These are phyloP conservation scores for Edolisoma coerulescens DNA, from an alignment of 2,113 vertebrate genomes.

Conservation along the genomic window DNA sequence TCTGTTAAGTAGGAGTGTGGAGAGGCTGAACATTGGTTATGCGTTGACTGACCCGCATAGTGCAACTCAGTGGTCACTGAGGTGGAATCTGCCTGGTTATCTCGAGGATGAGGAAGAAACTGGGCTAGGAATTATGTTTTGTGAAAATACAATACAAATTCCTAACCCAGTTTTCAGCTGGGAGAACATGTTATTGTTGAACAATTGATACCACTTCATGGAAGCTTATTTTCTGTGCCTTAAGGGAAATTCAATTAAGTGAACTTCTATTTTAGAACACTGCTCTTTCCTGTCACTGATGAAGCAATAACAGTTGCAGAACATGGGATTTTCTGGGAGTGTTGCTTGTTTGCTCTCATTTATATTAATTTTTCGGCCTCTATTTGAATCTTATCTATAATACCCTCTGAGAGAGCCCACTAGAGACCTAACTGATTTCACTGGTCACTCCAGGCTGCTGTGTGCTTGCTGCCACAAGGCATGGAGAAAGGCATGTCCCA, in stretches of 20 bases:
- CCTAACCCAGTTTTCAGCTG: constrained; percentile 40
- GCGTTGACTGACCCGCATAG: neutral
- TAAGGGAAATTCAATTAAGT: constrained; percentile 43
- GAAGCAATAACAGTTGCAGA: constrained; percentile 52
- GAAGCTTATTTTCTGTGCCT: constrained; percentile 44
- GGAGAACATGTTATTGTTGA: constrained; percentile 36
- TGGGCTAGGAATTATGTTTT: neutral
- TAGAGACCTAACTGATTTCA: neutral
- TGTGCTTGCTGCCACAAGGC: neutral
- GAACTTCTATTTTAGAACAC: constrained; percentile 53
- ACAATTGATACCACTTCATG: constrained; percentile 41
- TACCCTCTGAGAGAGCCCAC: neutral
- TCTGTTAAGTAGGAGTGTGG: neutral
- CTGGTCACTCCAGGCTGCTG: neutral
- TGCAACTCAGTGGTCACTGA: neutral
- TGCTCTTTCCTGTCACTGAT: constrained; percentile 41
- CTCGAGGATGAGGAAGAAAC: neutral
- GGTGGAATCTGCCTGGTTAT: constrained; percentile 3
- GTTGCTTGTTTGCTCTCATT: neutral
- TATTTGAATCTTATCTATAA: neutral
- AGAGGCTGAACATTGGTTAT: neutral
- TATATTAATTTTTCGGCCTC: neutral
- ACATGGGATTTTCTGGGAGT: constrained; percentile 27
- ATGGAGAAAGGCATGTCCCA: neutral
- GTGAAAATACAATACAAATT: constrained; percentile 51